Evolutionary conservation across 1,140 invertebrate species (phyloP).

Genomic region (Camponotus vicinus): DNA sequence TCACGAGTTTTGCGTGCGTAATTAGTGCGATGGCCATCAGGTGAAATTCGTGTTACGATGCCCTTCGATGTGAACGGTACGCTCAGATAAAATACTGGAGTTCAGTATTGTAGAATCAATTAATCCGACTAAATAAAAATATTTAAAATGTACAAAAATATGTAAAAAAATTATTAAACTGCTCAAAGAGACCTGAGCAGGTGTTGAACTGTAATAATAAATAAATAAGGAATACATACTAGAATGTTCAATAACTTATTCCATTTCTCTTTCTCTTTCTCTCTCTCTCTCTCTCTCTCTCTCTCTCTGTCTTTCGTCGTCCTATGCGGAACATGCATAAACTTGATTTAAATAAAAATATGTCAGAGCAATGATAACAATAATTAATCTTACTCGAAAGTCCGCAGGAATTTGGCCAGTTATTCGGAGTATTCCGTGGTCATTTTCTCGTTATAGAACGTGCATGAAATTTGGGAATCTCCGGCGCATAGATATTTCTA

Average conservation of each 20-base stretch:
- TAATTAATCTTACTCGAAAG: conserved; percentile 56
- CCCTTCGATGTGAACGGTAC: conserved; percentile 61
- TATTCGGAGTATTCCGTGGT: conserved; percentile 41
- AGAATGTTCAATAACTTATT: conserved; percentile 40
- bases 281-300: too few relatives aligned
- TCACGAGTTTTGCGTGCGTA: conserved; percentile 57
- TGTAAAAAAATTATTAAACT: conserved; percentile 48
- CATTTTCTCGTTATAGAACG: conserved; percentile 58
- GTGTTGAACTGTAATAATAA: too few relatives aligned
- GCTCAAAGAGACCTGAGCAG: neutral
- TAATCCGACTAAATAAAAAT: conserved; percentile 49
- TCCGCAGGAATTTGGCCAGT: conserved; percentile 46
- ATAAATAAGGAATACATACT: neutral
- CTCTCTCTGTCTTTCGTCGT: too few relatives aligned
- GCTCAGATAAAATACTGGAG: conserved; percentile 55
- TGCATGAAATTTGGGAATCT: conserved; percentile 56
- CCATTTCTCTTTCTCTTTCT: neutral
- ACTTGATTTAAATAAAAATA: conserved; percentile 59
- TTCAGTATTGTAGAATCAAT: conserved; percentile 22
- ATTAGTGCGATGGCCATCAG: conserved; percentile 64
- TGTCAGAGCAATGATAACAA: conserved; percentile 33
- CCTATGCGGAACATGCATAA: neutral
- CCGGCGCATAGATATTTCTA: conserved; percentile 51
- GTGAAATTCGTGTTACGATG: conserved; percentile 61
- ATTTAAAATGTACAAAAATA: conserved; percentile 49